Percentiles rank a stretch among this genome's conserved stretches.
Evolutionary conservation across 2,113 vertebrate genomes (phyloP).

Genomic region (Chionomys nivalis): DNA sequence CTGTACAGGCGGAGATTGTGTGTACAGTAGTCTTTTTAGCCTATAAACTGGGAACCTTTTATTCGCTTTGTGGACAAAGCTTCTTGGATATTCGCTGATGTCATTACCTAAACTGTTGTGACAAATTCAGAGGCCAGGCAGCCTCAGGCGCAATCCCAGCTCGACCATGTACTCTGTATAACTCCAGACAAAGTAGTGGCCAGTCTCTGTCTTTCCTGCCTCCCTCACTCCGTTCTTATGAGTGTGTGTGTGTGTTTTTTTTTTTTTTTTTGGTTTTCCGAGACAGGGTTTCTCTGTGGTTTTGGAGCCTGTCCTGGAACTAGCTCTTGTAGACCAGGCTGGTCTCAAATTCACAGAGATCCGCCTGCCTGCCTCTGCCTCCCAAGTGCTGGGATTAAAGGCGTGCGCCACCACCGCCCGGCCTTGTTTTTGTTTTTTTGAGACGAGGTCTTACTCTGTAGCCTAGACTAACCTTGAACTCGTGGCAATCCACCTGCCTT

Average conservation of each 20-base stretch:
- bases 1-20: background rate
- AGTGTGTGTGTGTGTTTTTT: background rate
- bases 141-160: background rate
- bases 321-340: too few relatives aligned
- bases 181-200: background rate
- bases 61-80: background rate
- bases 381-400: too few relatives aligned
- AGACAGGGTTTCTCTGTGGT: too few relatives aligned
- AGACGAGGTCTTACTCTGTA: background rate
- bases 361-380: too few relatives aligned
- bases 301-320: too few relatives aligned
- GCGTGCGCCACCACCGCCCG: too few relatives aligned
- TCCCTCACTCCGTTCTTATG: accelerated
- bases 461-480: background rate
- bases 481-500: background rate
- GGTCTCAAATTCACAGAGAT: too few relatives aligned
- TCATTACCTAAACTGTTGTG: background rate
- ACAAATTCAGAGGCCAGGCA: background rate
- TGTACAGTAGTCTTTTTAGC: background rate
- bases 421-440: background rate
- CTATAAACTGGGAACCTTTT: background rate
- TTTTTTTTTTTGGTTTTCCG: too few relatives aligned
- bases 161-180: background rate
- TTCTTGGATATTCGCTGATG: background rate
- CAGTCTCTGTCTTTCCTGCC: background rate